Evolutionary conservation across 2,113 vertebrate genomes (phyloP).

Genomic region (Anas platyrhynchos): DNA sequence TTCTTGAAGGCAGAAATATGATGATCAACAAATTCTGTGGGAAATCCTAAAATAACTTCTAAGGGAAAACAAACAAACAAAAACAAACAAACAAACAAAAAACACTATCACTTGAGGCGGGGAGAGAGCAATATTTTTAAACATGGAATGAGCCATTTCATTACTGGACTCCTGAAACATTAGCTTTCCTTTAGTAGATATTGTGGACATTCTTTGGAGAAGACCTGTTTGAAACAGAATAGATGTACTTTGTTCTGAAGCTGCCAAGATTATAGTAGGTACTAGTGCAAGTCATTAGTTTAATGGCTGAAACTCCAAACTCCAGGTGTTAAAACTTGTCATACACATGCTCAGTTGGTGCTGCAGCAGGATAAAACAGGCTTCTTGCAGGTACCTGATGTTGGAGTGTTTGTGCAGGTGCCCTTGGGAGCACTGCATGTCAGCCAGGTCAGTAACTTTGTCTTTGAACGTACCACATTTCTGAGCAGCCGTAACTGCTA

Average conservation of each 20-base stretch:
- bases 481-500: neutral
- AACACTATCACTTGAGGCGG: neutral
- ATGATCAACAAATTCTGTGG: neutral
- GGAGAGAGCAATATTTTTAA: neutral
- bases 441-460: rapidly evolving
- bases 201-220: rapidly evolving
- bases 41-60: neutral
- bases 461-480: neutral
- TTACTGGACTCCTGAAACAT: neutral
- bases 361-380: neutral
- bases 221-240: neutral
- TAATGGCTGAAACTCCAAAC: neutral
- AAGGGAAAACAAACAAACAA: neutral
- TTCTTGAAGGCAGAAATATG: neutral
- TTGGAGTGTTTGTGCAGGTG: rapidly evolving
- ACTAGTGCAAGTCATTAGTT: neutral
- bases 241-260: neutral
- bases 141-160: neutral
- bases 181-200: neutral
- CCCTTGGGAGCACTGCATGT: neutral
- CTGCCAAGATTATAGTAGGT: neutral
- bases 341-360: rapidly evolving
- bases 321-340: neutral
- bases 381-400: neutral
- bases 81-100: too few species aligned